Evolutionary conservation across 2,888 invertebrate species (phyloP), one percentile per base, ranked within the genome.

Genomic region (Hololepta plana): DNA sequence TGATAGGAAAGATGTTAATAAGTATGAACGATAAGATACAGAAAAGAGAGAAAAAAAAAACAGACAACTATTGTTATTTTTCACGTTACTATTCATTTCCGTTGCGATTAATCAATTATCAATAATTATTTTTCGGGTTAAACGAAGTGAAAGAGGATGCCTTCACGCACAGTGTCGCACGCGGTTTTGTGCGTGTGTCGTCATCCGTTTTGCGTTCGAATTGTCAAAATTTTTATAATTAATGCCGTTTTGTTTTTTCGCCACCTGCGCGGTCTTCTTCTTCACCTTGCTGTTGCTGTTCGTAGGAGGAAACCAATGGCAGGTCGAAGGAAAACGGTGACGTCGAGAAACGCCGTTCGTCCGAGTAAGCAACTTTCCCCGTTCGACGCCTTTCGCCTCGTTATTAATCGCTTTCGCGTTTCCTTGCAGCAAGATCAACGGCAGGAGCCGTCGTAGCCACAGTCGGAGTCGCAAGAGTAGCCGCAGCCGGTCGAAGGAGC

Each of bases 241-340:
- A 57, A 57, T 57, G 48, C 51, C 40, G 35, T 27, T 53, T 42
- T 53, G 51, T 55, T 56, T n/a, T n/a, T 46, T 45, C 43, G 44
- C 46, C n/a, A 41, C 45, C 43, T 43, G 44, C 42, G 43, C 42
- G 39, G 44, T 39, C 40, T 39, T n/a, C 41, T 43, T 44, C 44
- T 46, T 44, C 47, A 49, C 46, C 44, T 47, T 49, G 48, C 46
- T 49, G 49, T 49, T 57, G 54, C 57, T 57, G 55, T 57, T 60
- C 55, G 42, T 58, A 60, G 59, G 59, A 60, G 45, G 60, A 59
- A 41, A 42, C 44, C 36, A 49, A 51, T 40, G 62, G 61, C 47
- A 62, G 58, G 50, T 57, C 64, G 41, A 66, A 61, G 46, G 73
- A 65, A 46, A 65, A 74, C 49, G 67, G 65, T 40, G 68, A 66